These are phyloP conservation scores for Acrocephalus scirpaceus DNA, from an alignment of 2,797 vertebrate genomes.

Conservation along the genomic window DNA sequence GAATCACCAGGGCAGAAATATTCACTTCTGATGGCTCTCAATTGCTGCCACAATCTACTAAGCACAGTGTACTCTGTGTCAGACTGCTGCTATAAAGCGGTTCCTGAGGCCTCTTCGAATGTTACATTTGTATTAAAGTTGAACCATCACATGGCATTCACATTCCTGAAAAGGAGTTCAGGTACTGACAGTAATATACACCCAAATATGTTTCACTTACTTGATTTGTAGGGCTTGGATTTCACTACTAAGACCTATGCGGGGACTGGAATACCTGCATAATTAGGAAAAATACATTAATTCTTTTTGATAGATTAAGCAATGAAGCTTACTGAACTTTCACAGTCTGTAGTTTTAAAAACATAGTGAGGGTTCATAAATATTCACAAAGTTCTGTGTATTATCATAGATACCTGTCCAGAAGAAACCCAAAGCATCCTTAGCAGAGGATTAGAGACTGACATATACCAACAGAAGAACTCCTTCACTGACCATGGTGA, in stretches of 20 bases:
- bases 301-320: not conserved
- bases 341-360: not conserved
- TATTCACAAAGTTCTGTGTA: not conserved
- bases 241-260: not conserved
- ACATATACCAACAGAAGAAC: not conserved
- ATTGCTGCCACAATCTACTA: not conserved
- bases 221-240: not conserved
- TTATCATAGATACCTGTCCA: not conserved
- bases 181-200: not conserved
- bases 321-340: not conserved
- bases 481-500: not conserved
- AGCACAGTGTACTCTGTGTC: not conserved
- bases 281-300: not conserved
- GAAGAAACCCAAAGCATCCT: not conserved
- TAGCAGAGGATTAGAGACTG: not conserved
- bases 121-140: not conserved
- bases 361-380: rapidly evolving
- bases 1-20: not conserved
- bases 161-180: not conserved
- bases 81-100: not conserved
- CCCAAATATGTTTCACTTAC: not conserved
- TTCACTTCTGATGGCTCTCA: not conserved
- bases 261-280: not conserved
- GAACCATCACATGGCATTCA: not conserved
- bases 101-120: not conserved